Evolutionary conservation across 2,888 invertebrate genomes (phyloP), one percentile per base, ranked within the genome.

Genomic region (Spilarctia lutea): DNA sequence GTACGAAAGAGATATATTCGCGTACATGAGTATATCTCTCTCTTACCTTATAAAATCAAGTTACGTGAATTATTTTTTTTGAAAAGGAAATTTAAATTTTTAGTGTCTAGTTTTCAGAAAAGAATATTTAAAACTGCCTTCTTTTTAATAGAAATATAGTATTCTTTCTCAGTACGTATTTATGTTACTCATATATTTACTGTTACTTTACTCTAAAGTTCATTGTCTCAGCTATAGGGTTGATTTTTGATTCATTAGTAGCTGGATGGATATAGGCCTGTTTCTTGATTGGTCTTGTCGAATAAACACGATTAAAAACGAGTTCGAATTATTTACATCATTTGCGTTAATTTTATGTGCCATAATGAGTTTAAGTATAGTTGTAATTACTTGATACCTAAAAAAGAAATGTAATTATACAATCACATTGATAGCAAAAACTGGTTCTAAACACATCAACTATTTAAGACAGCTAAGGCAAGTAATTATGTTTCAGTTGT

Each of bases 241-340:
- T 24, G 52, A 10, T n/a, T 56, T 56, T 56, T 52, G 52, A 24
- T 56, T 56, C 2, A 3, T 56, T n/a, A n/a, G n/a, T 10, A 56
- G 52, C 7, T n/a, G n/a, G 52, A 6, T 56, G n/a, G n/a, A 20
- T 56, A 24, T 42, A 42, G 18, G 56, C 10, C 24, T 63, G 42
- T 33, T 18, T 66, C 66, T 39, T 27, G 24, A 35, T 71, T 63
- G 39, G 30, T 67, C n/a, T 24, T n/a, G 10, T 71, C 18, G 8
- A 68, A 60, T 71, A 35, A 71, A 63, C 45, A 72, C 60, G 33
- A 76, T 69, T 72, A 56, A 70, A 48, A 66, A 71, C 71, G 24
- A 52, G 71, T 75, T 68, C 30, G 39, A 24, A 73, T 68, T 63
- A 45, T 68, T 73, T 33, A 68, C n/a, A 60, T 73, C 33, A 68